Evolutionary conservation across 2,888 invertebrate genomes (phyloP), one percentile per base, ranked within the genome.

Genomic region (Drosophila anomelani): DNA sequence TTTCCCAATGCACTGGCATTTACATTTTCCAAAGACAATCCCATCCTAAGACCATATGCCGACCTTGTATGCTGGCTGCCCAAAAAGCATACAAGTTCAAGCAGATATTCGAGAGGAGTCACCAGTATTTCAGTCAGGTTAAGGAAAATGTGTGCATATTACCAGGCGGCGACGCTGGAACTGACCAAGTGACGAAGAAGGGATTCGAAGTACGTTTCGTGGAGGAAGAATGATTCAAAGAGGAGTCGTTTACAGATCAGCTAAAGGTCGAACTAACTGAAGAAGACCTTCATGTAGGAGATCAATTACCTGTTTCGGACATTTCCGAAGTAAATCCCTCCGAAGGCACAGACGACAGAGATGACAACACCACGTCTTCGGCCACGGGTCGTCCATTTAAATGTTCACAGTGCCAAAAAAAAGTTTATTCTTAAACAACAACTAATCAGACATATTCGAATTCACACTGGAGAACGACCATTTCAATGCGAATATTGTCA

Each of bases 1-100:
- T 51, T 13, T 51, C 32, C 17, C 32, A 51, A 13, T 51, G 49
- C 13, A 51, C 49, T 8, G 49, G 49, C 34, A 20, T 51, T 20
- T 51, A 34, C 13, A 20, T 51, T 9, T 34, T 34, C 49, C 13
- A 51, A 13, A 13, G 34, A 9, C 49, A 51, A 34, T 2, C 34
- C 1, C 34, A 20, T 34, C 49, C 49, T 8, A 13, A 51, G 13
- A 51, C 32, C 8, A 51, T 51, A 34, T 51, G 49, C 20, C 20
- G 17, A 13, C 8, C 49, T 8, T 51, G 49, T 8, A 0, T 20
- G 49, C 32, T 20, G 17, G 13, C 34, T 34, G 49, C 49, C 1
- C 32, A 51, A 51, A 51, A 20, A 20, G 13, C 49, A 20, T 51
- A 34, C 20, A 13, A 34, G 9, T 51, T 51, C 20, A 51, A 51